Percentiles rank a stretch among this genome's conserved stretches.
Conservation (phyloP, 1,140 invertebrate species). For the Zeugodacus cucurbitae region DNA sequence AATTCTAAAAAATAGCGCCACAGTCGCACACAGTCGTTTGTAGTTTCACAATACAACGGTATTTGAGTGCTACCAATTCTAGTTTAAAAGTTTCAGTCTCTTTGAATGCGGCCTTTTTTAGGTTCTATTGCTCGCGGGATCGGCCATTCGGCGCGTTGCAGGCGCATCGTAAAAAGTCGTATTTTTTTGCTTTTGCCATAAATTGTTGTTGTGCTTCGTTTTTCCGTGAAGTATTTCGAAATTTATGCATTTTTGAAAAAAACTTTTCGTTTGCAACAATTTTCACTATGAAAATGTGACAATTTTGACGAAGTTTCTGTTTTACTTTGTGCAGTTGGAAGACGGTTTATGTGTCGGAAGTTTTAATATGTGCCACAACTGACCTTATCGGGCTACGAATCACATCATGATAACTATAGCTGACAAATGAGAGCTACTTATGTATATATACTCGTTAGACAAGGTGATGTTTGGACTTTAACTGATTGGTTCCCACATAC, state of each 20-base stretch:
- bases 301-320: too few relatives aligned
- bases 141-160: background rate
- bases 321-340: too few relatives aligned
- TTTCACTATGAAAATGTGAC: too few relatives aligned
- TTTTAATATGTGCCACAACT: too few relatives aligned
- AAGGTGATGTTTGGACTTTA: too few relatives aligned
- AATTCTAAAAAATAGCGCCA: background rate
- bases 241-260: background rate
- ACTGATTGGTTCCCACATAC: too few relatives aligned
- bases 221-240: background rate
- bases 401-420: too few relatives aligned
- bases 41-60: background rate
- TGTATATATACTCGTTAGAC: too few relatives aligned
- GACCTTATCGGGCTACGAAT: too few relatives aligned
- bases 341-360: too few relatives aligned
- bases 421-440: too few relatives aligned
- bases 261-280: background rate
- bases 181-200: background rate
- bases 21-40: background rate
- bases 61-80: background rate
- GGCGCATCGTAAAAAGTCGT: too few relatives aligned
- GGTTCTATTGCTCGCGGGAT: background rate
- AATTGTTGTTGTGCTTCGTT: background rate
- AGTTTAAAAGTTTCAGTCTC: background rate
- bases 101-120: background rate